These are phyloP conservation scores for Cactoblastis cactorum DNA, from an alignment of 2,888 invertebrate genomes.

Conservation along the genomic window DNA sequence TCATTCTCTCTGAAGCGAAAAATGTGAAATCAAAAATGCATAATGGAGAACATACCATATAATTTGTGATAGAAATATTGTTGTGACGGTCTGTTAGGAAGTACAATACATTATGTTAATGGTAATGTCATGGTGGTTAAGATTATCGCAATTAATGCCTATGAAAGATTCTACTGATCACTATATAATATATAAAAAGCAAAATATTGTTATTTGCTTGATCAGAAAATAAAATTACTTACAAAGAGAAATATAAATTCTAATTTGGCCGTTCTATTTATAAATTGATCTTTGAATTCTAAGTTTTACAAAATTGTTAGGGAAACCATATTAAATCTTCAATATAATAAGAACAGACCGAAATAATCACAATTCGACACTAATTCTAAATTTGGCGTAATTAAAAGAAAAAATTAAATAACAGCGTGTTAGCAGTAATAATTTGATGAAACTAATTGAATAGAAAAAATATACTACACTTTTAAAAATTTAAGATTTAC, in stretches of 20 bases:
- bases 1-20: no score
- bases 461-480: slow-evolving; percentile 33
- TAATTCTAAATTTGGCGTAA: slow-evolving; percentile 10
- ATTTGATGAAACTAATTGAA: slow-evolving; percentile 16
- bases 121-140: no score
- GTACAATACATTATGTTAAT: no score
- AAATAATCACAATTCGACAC: slow-evolving; percentile 7
- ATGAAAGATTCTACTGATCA: no score
- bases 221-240: no score
- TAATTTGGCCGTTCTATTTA: not conserved
- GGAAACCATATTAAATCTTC: not conserved
- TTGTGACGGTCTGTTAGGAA: no score
- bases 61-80: no score
- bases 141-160: no score
- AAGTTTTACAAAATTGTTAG: not conserved
- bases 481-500: slow-evolving; percentile 55
- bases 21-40: no score
- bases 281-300: not conserved
- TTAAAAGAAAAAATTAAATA: not conserved
- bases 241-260: not conserved
- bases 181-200: no score
- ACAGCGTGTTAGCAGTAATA: not conserved
- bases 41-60: no score
- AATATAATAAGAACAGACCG: not conserved
- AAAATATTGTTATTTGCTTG: no score